Evolutionary conservation across 2,797 vertebrate genomes (phyloP).

Genomic region (Bucorvus abyssinicus): DNA sequence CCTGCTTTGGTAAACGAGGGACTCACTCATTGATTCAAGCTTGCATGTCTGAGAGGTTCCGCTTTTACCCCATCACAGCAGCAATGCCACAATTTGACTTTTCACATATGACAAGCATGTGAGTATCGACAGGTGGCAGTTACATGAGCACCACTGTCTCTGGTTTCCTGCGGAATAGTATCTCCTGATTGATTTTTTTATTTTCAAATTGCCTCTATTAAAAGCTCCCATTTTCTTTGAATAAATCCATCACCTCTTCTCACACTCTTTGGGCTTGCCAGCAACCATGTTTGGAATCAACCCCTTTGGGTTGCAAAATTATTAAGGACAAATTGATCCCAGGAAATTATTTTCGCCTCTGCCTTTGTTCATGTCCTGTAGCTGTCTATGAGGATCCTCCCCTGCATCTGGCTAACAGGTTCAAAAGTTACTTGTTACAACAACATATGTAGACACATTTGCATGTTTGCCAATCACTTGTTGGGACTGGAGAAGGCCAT

Average conservation of each 20-base stretch:
- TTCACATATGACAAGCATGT: not conserved
- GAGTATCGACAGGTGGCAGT: not conserved
- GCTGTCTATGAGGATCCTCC: not conserved
- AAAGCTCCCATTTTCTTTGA: not conserved
- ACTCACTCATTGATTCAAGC: not conserved
- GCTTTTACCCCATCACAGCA: accelerated
- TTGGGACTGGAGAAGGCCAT: not conserved
- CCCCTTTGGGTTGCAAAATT: not conserved
- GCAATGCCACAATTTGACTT: not conserved
- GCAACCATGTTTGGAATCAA: not conserved
- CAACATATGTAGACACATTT: not conserved
- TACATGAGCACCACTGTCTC: not conserved
- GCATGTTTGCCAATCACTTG: not conserved
- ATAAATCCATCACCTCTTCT: not conserved
- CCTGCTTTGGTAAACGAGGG: not conserved
- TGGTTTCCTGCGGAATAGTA: not conserved
- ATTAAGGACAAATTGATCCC: not conserved
- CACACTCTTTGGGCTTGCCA: not conserved
- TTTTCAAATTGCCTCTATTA: not conserved
- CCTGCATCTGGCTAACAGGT: not conserved
- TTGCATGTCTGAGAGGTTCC: not conserved
- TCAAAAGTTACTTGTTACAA: not conserved
- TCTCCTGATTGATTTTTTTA: not conserved
- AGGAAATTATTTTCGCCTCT: not conserved
- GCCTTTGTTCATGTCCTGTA: not conserved